Evolutionary conservation across 2,113 vertebrate species (phyloP), one percentile per base, ranked within the genome.

Genomic region (Solenodon paradoxus): DNA sequence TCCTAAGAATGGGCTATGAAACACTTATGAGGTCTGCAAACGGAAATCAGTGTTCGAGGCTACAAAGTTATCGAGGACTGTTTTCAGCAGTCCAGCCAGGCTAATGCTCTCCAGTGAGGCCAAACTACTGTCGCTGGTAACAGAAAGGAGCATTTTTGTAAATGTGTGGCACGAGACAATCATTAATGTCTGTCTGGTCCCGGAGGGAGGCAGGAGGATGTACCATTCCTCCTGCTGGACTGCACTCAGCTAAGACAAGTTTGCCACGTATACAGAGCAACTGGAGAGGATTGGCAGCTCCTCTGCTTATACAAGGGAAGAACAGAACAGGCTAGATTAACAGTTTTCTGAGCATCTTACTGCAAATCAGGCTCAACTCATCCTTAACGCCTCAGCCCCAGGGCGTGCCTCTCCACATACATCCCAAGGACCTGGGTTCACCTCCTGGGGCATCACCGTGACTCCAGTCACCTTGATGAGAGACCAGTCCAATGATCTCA

Each of bases 11-110:
- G 68, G 81, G 82, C 96, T 64, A 2, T 80, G 79, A 95, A 90
- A 83, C 82, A 59, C 32, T 91, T 86, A 66, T 59, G 82, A 83
- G 81, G 24, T 88, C 95, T 75, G 42, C 88, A 95, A 47, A 93
- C 88, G 82, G 75, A 90, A 94, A 78, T 90, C 71, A 40, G 40
- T 64, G 85, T 96, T 92, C 91, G 35, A 9, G 78, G 63, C 77
- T 82, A 3, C 51, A 40, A 93, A 71, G n/a, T 68, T 42, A 71
- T 38, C 4, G 4, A 26, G 72, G 94, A 49, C 47, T 35, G 28
- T 78, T 66, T 64, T 71, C 88, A 71, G 53, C 38, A 35, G 49
- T 55, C 47, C 63, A 51, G 47, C 66, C 49, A 42, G 8, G 22
- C 22, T 87, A n/a, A 74, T 63, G 69, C 53, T 88, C 26, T 86